Percentiles rank a stretch among this genome's conserved stretches.
Evolutionary conservation across 2,797 vertebrate genomes (phyloP).

Genomic region (Ataeniobius toweri): DNA sequence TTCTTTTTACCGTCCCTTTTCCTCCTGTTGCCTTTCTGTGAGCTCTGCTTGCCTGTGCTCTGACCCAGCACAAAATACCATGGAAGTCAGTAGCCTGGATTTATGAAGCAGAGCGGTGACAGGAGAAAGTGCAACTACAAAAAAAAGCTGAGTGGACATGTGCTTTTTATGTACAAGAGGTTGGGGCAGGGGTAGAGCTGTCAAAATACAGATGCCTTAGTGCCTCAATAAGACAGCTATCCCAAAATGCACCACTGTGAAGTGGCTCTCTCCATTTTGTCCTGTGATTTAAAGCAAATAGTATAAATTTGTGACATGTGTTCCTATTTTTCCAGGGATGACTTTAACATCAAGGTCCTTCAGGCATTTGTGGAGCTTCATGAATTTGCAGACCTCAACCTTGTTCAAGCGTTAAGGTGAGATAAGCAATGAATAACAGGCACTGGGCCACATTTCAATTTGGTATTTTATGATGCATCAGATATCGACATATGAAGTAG

Average conservation of each 20-base stretch:
- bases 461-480: background rate
- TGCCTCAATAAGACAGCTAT: conserved; percentile 13
- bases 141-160: conserved; percentile 44
- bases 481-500: background rate
- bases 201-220: conserved; percentile 59
- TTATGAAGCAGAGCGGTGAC: conserved; percentile 54
- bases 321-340: conserved; percentile 81
- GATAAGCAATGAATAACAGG: background rate
- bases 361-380: conserved; percentile 97
- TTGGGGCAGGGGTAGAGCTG: conserved; percentile 43
- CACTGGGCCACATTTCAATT: too few relatives aligned
- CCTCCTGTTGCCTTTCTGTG: conserved; percentile 21
- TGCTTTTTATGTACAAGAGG: conserved; percentile 68
- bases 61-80: conserved; percentile 54
- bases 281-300: conserved; percentile 3
- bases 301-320: conserved; percentile 14
- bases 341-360: conserved; percentile 96
- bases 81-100: conserved; percentile 71
- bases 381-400: conserved; percentile 97
- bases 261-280: conserved; percentile 1
- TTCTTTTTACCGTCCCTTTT: conserved; percentile 31
- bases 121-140: conserved; percentile 44
- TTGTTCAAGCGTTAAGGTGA: conserved; percentile 96
- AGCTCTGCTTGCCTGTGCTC: conserved; percentile 32
- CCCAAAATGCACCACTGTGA: conserved; percentile 5